Conservation (phyloP, 2,113 vertebrate genomes). For the Odocoileus virginianus region DNA sequence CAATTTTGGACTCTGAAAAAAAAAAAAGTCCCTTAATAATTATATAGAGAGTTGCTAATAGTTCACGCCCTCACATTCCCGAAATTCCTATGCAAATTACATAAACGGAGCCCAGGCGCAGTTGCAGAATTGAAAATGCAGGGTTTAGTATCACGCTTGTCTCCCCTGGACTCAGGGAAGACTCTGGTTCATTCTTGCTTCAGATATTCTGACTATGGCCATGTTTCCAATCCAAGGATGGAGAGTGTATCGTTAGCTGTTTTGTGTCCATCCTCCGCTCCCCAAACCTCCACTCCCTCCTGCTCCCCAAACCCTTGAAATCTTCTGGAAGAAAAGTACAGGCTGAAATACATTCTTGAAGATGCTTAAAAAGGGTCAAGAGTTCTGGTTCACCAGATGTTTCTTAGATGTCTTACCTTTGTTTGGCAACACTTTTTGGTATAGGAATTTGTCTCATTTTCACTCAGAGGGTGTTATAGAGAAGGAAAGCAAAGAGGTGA, state of each 20-base stretch:
- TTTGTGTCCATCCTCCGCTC: fast-evolving
- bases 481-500: neutral
- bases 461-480: neutral
- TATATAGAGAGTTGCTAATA: neutral
- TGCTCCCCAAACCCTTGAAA: neutral
- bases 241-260: neutral
- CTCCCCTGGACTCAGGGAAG: neutral
- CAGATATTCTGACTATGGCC: neutral
- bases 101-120: neutral
- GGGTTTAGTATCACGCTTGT: neutral
- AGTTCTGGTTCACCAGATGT: neutral
- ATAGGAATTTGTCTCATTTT: neutral
- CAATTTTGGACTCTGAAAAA: neutral
- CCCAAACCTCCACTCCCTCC: neutral
- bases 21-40: neutral
- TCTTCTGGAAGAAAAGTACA: neutral
- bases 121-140: neutral
- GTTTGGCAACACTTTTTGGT: neutral
- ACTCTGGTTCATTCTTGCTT: neutral
- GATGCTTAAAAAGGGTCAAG: neutral
- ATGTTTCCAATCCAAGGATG: neutral
- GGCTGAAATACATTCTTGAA: neutral
- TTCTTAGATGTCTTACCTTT: neutral
- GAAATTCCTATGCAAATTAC: conserved; percentile 1
- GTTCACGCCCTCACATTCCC: conserved; percentile 2